Conservation (phyloP, 92 coral and sea anemone species). For the Parazoanthus swiftii region DNA sequence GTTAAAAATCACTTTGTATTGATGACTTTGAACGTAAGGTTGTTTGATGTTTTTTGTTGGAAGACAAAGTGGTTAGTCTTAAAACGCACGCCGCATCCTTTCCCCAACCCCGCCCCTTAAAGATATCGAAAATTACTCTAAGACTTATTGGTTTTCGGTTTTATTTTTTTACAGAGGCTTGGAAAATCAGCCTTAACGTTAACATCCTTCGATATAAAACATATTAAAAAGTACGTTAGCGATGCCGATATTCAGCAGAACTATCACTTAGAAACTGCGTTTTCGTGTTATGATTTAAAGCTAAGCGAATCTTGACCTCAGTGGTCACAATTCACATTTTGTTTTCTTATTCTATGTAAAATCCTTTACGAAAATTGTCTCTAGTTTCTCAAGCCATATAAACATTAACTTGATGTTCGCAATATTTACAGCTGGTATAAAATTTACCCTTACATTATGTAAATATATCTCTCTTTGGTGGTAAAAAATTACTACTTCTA, state of each 20-base stretch:
- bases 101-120: no score
- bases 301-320: not conserved
- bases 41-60: no score
- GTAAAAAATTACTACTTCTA: not conserved
- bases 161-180: not conserved
- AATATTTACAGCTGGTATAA: slow-evolving; percentile 3
- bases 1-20: no score
- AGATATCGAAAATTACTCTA: no score
- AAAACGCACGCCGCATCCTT: no score
- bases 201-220: not conserved
- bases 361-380: not conserved
- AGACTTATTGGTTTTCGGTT: not conserved
- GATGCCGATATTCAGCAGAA: not conserved
- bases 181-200: not conserved
- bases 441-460: not conserved
- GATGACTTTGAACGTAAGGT: no score
- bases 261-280: not conserved
- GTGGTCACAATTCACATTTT: not conserved
- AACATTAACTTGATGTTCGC: not conserved
- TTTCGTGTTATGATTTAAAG: not conserved
- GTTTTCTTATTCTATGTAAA: not conserved
- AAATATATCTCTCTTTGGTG: slow-evolving; percentile 30
- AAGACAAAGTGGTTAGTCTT: no score
- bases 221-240: not conserved
- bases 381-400: not conserved